Evolutionary conservation across 2,113 vertebrate species (phyloP), one percentile per base, ranked within the genome.

Genomic region (Equus przewalskii): DNA sequence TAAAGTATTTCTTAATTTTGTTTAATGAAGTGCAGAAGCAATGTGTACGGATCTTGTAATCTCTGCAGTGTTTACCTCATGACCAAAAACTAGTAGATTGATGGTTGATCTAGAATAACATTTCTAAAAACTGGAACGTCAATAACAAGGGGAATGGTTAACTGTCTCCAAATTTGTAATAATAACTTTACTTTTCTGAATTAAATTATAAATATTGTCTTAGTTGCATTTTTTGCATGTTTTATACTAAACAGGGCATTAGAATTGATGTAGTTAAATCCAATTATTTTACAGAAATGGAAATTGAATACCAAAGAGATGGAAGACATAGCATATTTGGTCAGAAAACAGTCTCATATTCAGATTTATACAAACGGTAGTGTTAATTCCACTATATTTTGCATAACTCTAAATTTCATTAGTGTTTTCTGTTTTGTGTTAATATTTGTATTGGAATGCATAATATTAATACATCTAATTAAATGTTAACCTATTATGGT

Each of bases 41-140:
- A 56, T 7, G 2, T 11, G 5, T 1, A 51, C 0, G 15, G 11
- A 28, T 24, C 15, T 44, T 11, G 18, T 36, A 81, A 8, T 0
- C 9, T 79, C 18, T 56, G 13, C 30, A 28, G n/a, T 36, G 4
- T 60, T 36, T 64, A 36, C 4, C 3, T 11, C 15, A 1, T 70
- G 21, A 54, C 5, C 11, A 14, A 7, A 75, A 28, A 56, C 7
- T 72, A 76, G 5, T 3, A 64, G 44, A 83, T 6, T 18, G 10
- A 73, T 33, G 10, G 41, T 41, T 49, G 62, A 62, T 41, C 1
- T 18, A 84, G 7, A 54, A 41, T 21, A 79, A 8, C 19, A 41
- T 44, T 33, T 94, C 3, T 94, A 62, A 92, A 92, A 60, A 58
- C 44, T 36, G 2, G 16, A 90, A 5, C 2, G 83, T 19, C 72